phyloP scores from a whole-genome alignment of 2,113 vertebrate genomes.

The Cavia porcellus region DNA sequence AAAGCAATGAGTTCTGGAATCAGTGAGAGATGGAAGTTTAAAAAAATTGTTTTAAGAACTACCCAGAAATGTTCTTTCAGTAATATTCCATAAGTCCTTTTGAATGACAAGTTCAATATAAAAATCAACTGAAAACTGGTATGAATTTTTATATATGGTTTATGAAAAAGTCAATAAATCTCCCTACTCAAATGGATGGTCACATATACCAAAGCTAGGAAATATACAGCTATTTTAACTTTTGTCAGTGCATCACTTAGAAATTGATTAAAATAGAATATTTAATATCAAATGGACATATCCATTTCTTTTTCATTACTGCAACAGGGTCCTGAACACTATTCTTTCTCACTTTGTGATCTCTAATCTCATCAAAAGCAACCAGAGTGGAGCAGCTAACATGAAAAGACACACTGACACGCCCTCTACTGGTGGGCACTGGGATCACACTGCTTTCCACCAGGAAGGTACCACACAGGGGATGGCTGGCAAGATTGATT shows the following conservation, averaged over 20 bases:
- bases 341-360: not conserved
- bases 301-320: not conserved
- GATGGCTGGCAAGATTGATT: not conserved
- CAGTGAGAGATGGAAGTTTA: not conserved
- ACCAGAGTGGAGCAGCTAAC: not conserved
- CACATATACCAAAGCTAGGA: not conserved
- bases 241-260: not conserved
- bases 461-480: too few relatives aligned
- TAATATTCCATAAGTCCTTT: not conserved
- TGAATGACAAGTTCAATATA: not conserved
- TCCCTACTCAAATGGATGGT: not conserved
- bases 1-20: not conserved
- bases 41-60: not conserved
- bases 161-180: conserved; percentile 2
- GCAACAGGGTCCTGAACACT: not conserved
- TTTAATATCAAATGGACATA: not conserved
- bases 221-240: not conserved
- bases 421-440: not conserved
- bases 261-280: not conserved
- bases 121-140: conserved; percentile 14
- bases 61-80: not conserved
- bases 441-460: not conserved
- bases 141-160: not conserved
- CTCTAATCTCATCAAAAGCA: not conserved
- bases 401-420: not conserved